Conservation (phyloP, 2,888 invertebrate genomes). For the Pristionchus fissidentatus region DNA sequence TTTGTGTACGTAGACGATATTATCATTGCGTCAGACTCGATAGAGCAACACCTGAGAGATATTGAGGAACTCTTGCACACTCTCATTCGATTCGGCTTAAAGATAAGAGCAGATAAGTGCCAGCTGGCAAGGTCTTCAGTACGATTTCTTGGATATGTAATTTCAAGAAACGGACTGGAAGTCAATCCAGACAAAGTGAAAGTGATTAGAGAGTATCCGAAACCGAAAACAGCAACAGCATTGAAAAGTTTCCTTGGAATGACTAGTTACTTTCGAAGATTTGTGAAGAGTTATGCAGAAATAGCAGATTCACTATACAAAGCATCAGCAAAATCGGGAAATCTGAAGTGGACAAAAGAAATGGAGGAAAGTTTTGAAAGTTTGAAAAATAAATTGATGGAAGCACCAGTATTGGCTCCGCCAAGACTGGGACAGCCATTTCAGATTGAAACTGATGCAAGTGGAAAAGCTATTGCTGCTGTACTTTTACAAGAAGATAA, state of each 20-base stretch:
- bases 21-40: conserved; percentile 27
- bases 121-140: neutral
- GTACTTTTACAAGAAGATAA: neutral
- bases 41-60: conserved; percentile 53
- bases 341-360: conserved; percentile 50
- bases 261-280: conserved; percentile 50
- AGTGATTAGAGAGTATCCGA: conserved; percentile 37
- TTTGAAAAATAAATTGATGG: conserved; percentile 43
- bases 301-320: conserved; percentile 49
- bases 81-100: conserved; percentile 37
- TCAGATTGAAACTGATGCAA: conserved; percentile 42
- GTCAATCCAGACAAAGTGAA: conserved; percentile 30
- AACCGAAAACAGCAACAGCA: conserved; percentile 36
- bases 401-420: conserved; percentile 47
- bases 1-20: conserved; percentile 54
- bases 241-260: conserved; percentile 51
- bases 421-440: conserved; percentile 47
- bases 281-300: conserved; percentile 51
- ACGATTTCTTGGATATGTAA: conserved; percentile 34
- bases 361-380: conserved; percentile 47
- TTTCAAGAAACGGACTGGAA: conserved; percentile 34
- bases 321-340: conserved; percentile 44
- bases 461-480: neutral
- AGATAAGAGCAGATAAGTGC: conserved; percentile 36
- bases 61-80: conserved; percentile 50